Conservation (phyloP, 2,113 vertebrate species). For the Diadophis punctatus region DNA sequence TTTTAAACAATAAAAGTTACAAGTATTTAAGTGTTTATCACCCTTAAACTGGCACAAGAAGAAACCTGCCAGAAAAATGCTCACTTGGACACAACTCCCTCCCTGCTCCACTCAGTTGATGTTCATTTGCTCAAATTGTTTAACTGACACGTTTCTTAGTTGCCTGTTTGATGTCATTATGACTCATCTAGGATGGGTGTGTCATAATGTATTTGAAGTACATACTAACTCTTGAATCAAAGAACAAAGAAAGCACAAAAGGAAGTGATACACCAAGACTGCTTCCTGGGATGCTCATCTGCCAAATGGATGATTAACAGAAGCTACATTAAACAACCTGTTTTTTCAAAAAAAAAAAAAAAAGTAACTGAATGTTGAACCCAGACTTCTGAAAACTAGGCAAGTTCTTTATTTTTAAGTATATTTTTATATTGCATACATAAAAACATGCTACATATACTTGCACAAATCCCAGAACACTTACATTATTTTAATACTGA, state of each 20-base stretch:
- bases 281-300: not conserved
- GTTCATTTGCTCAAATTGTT: not conserved
- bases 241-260: constrained; percentile 7
- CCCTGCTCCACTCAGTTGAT: not conserved
- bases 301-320: not conserved
- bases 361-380: not conserved
- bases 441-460: not conserved
- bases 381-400: not conserved
- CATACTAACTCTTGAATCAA: constrained; percentile 32
- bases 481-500: not conserved
- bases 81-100: not conserved
- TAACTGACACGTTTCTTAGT: not conserved
- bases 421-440: not conserved
- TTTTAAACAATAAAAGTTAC: not conserved
- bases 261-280: not conserved
- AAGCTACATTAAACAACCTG: not conserved
- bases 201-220: constrained; percentile 21
- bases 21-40: not conserved
- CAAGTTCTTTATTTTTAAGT: not conserved
- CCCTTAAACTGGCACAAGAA: not conserved
- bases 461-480: not conserved
- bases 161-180: constrained; percentile 16
- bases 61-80: not conserved
- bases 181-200: constrained; percentile 16
- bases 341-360: not conserved